Percentiles rank a stretch among this genome's conserved stretches.
Evolutionary conservation across 2,888 invertebrate species (phyloP).

Genomic region (Hoplodrina ambigua): DNA sequence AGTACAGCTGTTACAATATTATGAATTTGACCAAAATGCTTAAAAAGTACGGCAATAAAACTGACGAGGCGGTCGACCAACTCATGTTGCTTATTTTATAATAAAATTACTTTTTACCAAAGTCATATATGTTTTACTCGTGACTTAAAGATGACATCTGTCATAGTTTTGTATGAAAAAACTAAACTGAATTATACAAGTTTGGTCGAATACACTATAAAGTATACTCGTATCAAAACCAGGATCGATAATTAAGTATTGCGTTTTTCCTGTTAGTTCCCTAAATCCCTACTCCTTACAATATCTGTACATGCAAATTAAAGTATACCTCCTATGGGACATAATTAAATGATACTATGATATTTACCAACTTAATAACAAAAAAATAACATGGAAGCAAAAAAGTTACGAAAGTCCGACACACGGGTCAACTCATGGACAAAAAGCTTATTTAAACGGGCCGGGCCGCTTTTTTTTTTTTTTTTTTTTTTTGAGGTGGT

Average conservation of each 20-base stretch:
- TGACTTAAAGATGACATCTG: neutral
- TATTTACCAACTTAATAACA: slow-evolving; percentile 32
- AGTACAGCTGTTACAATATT: neutral
- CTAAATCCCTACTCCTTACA: neutral
- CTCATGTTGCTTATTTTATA: no score
- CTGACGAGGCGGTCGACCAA: neutral
- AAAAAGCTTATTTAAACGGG: slow-evolving; percentile 59
- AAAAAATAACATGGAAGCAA: slow-evolving; percentile 43
- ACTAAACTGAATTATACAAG: no score
- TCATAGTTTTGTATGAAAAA: no score
- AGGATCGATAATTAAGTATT: neutral
- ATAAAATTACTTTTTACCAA: neutral
- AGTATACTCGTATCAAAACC: no score
- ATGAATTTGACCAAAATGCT: neutral
- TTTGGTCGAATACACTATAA: no score
- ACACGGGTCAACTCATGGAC: slow-evolving; percentile 39
- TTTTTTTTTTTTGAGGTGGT: no score
- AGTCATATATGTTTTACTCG: neutral
- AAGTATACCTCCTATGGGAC: neutral
- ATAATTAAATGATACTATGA: slow-evolving; percentile 6
- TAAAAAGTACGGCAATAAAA: neutral
- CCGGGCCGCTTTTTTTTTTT: slow-evolving; percentile 31
- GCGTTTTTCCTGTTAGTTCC: neutral
- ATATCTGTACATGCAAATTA: slow-evolving; percentile 4
- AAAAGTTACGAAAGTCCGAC: slow-evolving; percentile 48